A percentile compares a stretch with the other conserved stretches of the same genome.
Evolutionary conservation across 2,888 invertebrate genomes (phyloP).

Genomic region (Clitarchus hookeri): DNA sequence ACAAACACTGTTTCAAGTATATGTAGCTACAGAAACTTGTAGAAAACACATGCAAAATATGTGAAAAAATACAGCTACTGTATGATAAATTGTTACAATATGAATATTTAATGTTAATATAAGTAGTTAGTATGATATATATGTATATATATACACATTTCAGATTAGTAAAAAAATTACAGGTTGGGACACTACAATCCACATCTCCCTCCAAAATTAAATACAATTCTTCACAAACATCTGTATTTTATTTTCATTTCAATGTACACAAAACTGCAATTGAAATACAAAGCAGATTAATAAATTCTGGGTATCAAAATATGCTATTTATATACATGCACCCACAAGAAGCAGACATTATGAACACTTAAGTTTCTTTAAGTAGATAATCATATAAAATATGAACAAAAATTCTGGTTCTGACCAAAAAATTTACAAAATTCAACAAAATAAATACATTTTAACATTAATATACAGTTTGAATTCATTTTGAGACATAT

Average conservation of each 20-base stretch:
- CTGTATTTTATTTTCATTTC: slow-evolving; percentile 19
- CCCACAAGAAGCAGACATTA: slow-evolving; percentile 7
- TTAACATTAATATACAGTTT: neutral
- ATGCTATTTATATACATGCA: slow-evolving; percentile 7
- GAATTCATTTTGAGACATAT: neutral
- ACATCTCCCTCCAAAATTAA: slow-evolving; percentile 31
- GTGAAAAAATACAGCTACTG: slow-evolving; percentile 38
- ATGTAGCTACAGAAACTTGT: slow-evolving; percentile 37
- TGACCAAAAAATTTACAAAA: slow-evolving; percentile 4
- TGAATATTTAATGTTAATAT: slow-evolving; percentile 27
- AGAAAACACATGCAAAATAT: slow-evolving; percentile 39
- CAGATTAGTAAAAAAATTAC: slow-evolving; percentile 34
- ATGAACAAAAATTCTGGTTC: neutral
- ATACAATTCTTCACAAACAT: slow-evolving; percentile 5
- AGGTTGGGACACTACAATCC: slow-evolving; percentile 30
- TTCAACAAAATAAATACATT: slow-evolving; percentile 14
- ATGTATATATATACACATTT: slow-evolving; percentile 32
- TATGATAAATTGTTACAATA: slow-evolving; percentile 31
- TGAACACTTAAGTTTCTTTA: neutral
- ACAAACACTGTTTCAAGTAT: slow-evolving; percentile 30
- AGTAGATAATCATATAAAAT: slow-evolving; percentile 3
- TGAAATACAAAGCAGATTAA: slow-evolving; percentile 2
- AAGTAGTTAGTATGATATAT: slow-evolving; percentile 35
- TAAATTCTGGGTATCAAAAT: slow-evolving; percentile 14
- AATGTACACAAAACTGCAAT: slow-evolving; percentile 21